phyloP scores from a whole-genome alignment of 2,888 invertebrate genomes.

The Osmoderma eremita region DNA sequence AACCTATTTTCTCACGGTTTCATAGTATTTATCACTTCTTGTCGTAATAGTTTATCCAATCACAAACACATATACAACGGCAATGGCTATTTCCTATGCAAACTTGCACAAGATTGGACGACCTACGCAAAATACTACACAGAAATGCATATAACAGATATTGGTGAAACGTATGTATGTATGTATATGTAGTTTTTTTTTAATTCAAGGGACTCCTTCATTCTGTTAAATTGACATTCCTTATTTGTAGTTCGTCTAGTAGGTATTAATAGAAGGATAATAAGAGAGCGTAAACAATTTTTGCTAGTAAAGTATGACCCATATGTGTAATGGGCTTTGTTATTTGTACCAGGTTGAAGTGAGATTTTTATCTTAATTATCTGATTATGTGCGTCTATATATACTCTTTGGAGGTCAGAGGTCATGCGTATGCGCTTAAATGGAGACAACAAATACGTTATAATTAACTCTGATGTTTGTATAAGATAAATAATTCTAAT shows the following conservation, averaged over 20 bases:
- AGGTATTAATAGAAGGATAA: slow-evolving; percentile 13
- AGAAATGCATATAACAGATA: slow-evolving; percentile 9
- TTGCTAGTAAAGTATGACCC: slow-evolving; percentile 11
- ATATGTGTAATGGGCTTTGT: slow-evolving; percentile 9
- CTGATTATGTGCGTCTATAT: slow-evolving; percentile 9
- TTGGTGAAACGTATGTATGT: not conserved
- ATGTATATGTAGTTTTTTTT: not conserved
- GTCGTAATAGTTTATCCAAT: slow-evolving; percentile 28
- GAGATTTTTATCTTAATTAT: slow-evolving; percentile 26
- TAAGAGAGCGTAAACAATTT: slow-evolving; percentile 5
- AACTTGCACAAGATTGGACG: slow-evolving; percentile 15
- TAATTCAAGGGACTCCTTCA: slow-evolving; percentile 6
- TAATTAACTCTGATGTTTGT: not conserved
- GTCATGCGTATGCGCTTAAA: not conserved
- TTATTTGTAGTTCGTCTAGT: slow-evolving; percentile 11
- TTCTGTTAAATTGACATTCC: slow-evolving; percentile 30
- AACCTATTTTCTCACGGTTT: slow-evolving; percentile 33
- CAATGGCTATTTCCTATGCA: slow-evolving; percentile 18
- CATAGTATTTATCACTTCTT: slow-evolving; percentile 31
- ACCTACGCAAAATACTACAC: slow-evolving; percentile 24
- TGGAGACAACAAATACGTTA: not conserved
- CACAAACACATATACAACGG: slow-evolving; percentile 20
- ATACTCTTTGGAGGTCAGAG: slow-evolving; percentile 13
- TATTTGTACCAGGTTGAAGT: not conserved
- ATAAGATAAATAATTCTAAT: too few species aligned